Base-by-base conservation (phyloP, 2,113 vertebrate species). In the Sapayoa aenigma region DNA sequence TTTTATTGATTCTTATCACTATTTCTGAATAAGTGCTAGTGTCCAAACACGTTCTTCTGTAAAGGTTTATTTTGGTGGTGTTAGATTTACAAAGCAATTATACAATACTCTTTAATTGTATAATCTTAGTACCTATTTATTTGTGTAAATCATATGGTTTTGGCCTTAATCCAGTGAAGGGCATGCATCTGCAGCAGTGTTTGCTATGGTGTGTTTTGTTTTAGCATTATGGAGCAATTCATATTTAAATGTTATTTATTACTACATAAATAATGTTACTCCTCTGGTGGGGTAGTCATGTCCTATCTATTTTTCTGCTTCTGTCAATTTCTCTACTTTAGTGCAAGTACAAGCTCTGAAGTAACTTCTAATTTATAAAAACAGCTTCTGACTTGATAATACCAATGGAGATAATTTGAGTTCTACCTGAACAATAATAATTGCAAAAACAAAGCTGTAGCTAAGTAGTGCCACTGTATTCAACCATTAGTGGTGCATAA, bases 41-140 rank as follows among this genome's bases (percentile, higher is more conserved):
- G 55, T 0, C 1, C 2, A 18, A 5, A 60, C 1, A 0, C 42
- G 11, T 67, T 92, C 14, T 77, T 75, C 4, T 25, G 14, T 65
- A n/a, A 65, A 62, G 31, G 27, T 12, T 90, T 69, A 18, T 73
- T 94, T 91, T 53, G 11, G 22, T 56, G 11, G n/a, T 85, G 8
- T 66, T 84, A 55, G 2, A 42, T 42, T 16, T 69, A 27, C 19
- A 56, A 79, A 87, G 33, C 5, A 47, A 52, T 76, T 86, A 52
- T 12, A 28, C 4, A 11, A 2, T 60, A 9, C 10, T 91, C 19
- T 96, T 84, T 69, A 17, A 73, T 85, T 83, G 30, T 52, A 1
- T 66, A 5, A 3, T 4, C 87, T 74, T 69, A 50, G 11, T 28
- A 10, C 16, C 46, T 31, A 2, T 91, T 65, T 1, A 24, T 56